These are phyloP conservation scores for Catocala nupta DNA, from an alignment of 2,888 invertebrate genomes.

Conservation along the genomic window DNA sequence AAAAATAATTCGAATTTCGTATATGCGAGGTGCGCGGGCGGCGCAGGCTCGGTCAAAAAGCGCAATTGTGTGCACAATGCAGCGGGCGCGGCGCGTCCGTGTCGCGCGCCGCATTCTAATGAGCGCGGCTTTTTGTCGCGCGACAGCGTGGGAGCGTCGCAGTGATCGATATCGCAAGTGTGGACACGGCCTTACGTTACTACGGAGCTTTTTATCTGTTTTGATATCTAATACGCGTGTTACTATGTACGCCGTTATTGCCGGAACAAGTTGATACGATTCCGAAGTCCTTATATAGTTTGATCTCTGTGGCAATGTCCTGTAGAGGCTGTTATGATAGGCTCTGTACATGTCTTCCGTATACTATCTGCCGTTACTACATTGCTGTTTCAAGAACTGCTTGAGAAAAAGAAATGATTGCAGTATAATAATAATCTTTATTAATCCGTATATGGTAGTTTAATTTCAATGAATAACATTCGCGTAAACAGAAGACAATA, in stretches of 20 bases:
- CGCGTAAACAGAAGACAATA: too few relatives aligned
- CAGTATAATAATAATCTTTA: too few relatives aligned
- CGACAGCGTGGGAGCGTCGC: slow-evolving; percentile 78
- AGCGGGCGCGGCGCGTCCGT: slow-evolving; percentile 59
- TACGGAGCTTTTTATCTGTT: slow-evolving; percentile 17
- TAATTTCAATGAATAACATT: too few relatives aligned
- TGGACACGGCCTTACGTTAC: slow-evolving; percentile 48
- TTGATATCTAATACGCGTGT: slow-evolving; percentile 14
- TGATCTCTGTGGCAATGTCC: slow-evolving; percentile 11
- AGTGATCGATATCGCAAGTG: slow-evolving; percentile 56
- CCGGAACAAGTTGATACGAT: slow-evolving; percentile 15
- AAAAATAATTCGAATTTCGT: slow-evolving; percentile 55
- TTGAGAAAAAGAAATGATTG: too few relatives aligned
- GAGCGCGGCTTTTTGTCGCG: slow-evolving; percentile 77
- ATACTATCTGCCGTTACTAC: slow-evolving; percentile 7
- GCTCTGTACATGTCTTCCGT: slow-evolving; percentile 10
- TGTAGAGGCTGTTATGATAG: slow-evolving; percentile 14
- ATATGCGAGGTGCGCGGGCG: slow-evolving; percentile 45
- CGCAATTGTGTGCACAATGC: slow-evolving; percentile 60
- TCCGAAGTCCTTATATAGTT: slow-evolving; percentile 10
- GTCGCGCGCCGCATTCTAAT: slow-evolving; percentile 81
- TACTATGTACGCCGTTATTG: slow-evolving; percentile 13
- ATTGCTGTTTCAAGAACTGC: not conserved
- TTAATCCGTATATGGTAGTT: too few relatives aligned
- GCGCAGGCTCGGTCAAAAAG: slow-evolving; percentile 60